Evolutionary conservation across 2,888 invertebrate genomes (phyloP), one percentile per base, ranked within the genome.

Genomic region (Acanthococcus lagerstroemiae): DNA sequence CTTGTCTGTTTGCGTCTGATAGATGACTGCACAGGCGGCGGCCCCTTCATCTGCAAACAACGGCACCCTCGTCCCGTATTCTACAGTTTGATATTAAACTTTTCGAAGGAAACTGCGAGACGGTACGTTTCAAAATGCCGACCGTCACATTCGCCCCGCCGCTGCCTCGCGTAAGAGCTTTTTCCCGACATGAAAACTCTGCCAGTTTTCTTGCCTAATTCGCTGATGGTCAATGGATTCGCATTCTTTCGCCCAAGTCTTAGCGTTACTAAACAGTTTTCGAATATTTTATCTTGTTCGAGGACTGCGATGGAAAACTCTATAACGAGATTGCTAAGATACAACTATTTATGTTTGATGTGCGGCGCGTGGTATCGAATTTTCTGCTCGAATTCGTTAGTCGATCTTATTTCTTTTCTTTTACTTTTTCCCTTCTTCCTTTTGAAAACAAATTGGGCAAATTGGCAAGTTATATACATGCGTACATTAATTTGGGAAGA

Each of bases 1-100:
- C 78, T 78, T 79, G 79, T 78, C 78, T 78, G 78, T 78, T 78
- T 77, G 77, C 70, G 76, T 76, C 65, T 66, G 65, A 66, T 66
- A 66, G 65, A 66, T 66, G 65, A 66, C 78, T 78, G 74, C 77
- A 76, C 78, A 77, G 77, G 75, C 76, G 77, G 75, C 77, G 76
- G 78, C 65, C 56, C 56, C 55, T 56, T 55, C 65, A 56, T 55
- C 56, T 50, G 50, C 65, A 56, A 55, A 50, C 55, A 65, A 65
- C 55, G 55, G 50, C 65, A 54, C 65, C 65, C 65, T 55, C 30
- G 17, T 55, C 54, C 54, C 24, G 25, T 44, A 54, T 44, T 25
- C 25, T 46, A 26, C 65, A 44, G 55, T 45, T 65, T 65, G 61
- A 61, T 61, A 61, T 61, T 61, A 61, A 61, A 61, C 61, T 61